Percentiles rank a stretch among this genome's conserved stretches.
phyloP scores from a whole-genome alignment of 2,113 vertebrate genomes.

The Petrocephalus microphthalmus region DNA sequence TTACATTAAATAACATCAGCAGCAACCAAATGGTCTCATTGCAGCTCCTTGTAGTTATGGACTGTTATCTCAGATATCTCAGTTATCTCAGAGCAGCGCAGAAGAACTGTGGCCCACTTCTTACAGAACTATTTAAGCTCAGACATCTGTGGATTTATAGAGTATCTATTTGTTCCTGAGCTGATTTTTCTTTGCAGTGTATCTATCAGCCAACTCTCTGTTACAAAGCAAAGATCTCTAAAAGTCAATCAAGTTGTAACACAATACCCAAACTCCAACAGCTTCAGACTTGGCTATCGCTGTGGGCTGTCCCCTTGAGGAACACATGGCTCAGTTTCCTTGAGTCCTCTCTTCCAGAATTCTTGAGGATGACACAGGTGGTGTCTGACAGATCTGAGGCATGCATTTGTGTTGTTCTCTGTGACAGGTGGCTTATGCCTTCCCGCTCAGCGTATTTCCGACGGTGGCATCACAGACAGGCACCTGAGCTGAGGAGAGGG shows the following conservation, averaged over 20 bases:
- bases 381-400: neutral
- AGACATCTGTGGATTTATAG: too few species aligned
- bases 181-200: too few species aligned
- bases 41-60: too few species aligned
- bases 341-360: neutral
- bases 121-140: too few species aligned
- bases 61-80: too few species aligned
- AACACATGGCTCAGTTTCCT: neutral
- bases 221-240: neutral
- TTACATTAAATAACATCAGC: too few species aligned
- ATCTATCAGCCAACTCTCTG: neutral
- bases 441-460: neutral
- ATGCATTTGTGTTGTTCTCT: neutral
- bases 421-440: neutral
- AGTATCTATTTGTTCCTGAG: too few species aligned
- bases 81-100: too few species aligned
- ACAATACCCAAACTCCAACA: neutral
- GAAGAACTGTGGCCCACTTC: too few species aligned
- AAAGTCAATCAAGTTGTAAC: neutral
- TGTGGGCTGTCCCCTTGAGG: neutral
- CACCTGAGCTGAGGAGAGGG: neutral
- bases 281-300: too few species aligned
- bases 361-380: neutral
- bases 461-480: neutral
- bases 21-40: too few species aligned